Base-by-base conservation (phyloP, 2,113 vertebrate species). In the Protobothrops flavoviridis region DNA sequence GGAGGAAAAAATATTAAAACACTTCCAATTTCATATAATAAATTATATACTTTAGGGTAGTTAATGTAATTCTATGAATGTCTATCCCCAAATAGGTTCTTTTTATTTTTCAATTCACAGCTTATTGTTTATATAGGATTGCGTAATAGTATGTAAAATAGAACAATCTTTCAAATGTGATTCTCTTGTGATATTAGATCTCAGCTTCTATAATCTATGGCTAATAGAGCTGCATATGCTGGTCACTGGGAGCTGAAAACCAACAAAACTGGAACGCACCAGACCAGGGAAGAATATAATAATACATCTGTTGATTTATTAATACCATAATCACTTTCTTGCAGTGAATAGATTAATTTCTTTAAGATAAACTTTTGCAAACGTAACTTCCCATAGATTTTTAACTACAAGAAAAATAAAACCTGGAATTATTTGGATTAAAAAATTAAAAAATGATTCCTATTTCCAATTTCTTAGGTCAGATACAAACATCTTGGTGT, bases 1-100 rank as follows among this genome's bases (percentile, higher is more conserved):
- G 87, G 55, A 92, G 0, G 15, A 29, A 7, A 94, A 90, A 94
- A 90, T 90, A 81, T 81, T 81, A 64, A 93, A 26, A 91, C 59
- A 85, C 20, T 61, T 21, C 85, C 91, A 4, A 50, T 39, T 9
- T 55, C 15, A 2, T 90, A 13, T 26, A 92, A 92, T 0, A 61
- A 88, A 93, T 87, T 15, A 20, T 61, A 7, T 87, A 15, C 61
- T 39, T 56, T n/a, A 69, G 52, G 88, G 52, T 86, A 59, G 53
- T 24, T 48, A 39, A 23, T 89, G 39, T 13, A 90, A 59, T 50
- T 20, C 91, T 52, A 52, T 64, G 15, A 9, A 48, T 45, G 26
- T 48, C 39, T 91, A 23, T 13, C 23, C 53, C 15, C n/a, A 91
- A 26, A 33, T 55, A 56, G 24, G 12, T 53, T 43, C 33, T 24